phyloP scores from a whole-genome alignment of 2,113 vertebrate species.

The Microcebus griseorufus region DNA sequence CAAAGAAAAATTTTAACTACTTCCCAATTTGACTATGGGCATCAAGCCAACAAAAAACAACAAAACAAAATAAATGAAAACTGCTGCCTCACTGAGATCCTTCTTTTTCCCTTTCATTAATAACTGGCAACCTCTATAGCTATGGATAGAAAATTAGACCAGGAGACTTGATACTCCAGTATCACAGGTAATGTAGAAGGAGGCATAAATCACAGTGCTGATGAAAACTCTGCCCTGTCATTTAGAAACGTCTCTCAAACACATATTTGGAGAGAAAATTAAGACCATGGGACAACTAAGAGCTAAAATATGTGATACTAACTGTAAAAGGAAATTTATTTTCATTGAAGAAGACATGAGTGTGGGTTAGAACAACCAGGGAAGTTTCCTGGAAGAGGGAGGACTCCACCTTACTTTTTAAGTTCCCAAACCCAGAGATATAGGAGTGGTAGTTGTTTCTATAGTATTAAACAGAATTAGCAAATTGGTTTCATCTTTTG shows the following conservation, averaged over 20 bases:
- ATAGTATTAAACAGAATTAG: slow-evolving; percentile 24
- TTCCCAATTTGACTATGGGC: neutral
- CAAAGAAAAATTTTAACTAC: neutral
- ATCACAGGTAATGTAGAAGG: neutral
- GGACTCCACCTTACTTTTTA: neutral
- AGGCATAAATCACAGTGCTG: neutral
- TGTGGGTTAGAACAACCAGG: neutral
- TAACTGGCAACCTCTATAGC: neutral
- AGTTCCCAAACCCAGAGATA: neutral
- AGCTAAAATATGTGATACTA: neutral
- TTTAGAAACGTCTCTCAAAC: slow-evolving; percentile 13
- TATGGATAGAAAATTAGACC: neutral
- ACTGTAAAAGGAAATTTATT: neutral
- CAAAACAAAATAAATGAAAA: slow-evolving; percentile 19
- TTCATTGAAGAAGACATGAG: neutral
- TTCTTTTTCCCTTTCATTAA: neutral
- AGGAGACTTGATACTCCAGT: neutral
- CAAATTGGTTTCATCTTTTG: slow-evolving; percentile 48
- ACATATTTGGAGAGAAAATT: neutral
- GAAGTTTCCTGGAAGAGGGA: neutral
- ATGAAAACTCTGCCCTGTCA: neutral
- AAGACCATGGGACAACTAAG: slow-evolving; percentile 24
- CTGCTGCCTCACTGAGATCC: neutral
- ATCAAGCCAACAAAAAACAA: neutral
- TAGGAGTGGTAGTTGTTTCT: neutral